Evolutionary conservation across 2,113 vertebrate species (phyloP).

Genomic region (Pao palembangensis): DNA sequence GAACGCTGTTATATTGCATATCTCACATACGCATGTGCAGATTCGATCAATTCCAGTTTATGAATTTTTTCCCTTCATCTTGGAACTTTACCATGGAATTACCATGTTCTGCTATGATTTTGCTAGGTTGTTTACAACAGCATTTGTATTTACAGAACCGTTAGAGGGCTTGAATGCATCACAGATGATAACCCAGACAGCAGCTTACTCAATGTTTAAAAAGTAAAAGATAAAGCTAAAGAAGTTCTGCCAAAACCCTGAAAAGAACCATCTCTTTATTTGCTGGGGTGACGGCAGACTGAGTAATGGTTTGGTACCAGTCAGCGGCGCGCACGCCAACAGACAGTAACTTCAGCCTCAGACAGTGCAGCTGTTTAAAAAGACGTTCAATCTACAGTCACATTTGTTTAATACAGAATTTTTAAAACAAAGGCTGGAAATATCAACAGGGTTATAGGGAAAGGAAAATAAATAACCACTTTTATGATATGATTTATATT

Average conservation of each 20-base stretch:
- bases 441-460: too few species aligned
- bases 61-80: slow-evolving; percentile 46
- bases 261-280: not conserved
- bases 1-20: slow-evolving; percentile 65
- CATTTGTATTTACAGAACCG: too few species aligned
- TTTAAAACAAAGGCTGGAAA: too few species aligned
- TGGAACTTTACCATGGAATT: slow-evolving; percentile 32
- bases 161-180: too few species aligned
- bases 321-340: slow-evolving; percentile 49
- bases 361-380: too few species aligned
- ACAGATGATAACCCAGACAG: too few species aligned
- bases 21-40: slow-evolving; percentile 21
- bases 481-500: too few species aligned
- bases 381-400: too few species aligned
- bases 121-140: slow-evolving; percentile 16
- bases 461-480: too few species aligned
- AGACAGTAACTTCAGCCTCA: not conserved
- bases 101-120: slow-evolving; percentile 26
- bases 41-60: slow-evolving; percentile 55
- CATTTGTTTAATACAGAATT: too few species aligned
- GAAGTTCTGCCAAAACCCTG: not conserved
- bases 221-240: not conserved
- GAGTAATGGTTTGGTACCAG: slow-evolving; percentile 62
- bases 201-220: too few species aligned
- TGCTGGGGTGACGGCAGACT: slow-evolving; percentile 50